Conservation (phyloP, 2,888 invertebrate species). For the Zaprionus obscuricornis region DNA sequence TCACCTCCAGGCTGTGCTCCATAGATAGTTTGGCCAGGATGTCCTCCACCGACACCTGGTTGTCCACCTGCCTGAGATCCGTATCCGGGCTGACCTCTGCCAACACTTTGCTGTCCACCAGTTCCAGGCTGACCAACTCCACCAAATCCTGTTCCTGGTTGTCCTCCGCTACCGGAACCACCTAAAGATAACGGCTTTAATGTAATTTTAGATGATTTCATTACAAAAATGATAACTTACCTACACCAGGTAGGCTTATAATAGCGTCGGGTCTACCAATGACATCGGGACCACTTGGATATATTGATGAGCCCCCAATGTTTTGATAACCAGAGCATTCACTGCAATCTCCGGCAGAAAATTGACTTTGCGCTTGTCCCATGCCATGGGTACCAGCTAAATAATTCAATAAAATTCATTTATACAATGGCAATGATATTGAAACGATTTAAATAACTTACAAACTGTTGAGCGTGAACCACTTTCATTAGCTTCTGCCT, state of each 20-base stretch:
- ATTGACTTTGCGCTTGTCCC: slow-evolving; percentile 95
- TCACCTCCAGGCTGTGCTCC: slow-evolving; percentile 3
- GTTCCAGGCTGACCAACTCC: slow-evolving; percentile 19
- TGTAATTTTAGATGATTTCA: neutral
- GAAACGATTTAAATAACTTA: too few species aligned
- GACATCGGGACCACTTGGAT: slow-evolving; percentile 6
- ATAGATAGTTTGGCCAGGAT: slow-evolving; percentile 18
- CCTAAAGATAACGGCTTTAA: neutral
- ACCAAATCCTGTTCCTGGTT: slow-evolving; percentile 8
- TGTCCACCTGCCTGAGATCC: slow-evolving; percentile 8
- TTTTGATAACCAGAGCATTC: slow-evolving; percentile 57
- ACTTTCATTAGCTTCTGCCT: slow-evolving; percentile 89
- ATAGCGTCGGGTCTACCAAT: slow-evolving; percentile 60
- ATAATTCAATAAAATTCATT: neutral
- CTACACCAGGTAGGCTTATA: slow-evolving; percentile 53
- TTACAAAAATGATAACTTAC: slow-evolving; percentile 19
- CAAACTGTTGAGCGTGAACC: slow-evolving; percentile 83
- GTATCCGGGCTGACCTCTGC: slow-evolving; percentile 8
- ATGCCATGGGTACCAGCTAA: slow-evolving; percentile 91
- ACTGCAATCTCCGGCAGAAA: slow-evolving; percentile 85
- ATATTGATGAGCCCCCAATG: neutral
- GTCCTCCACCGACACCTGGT: slow-evolving; percentile 17
- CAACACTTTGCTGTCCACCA: slow-evolving; percentile 15
- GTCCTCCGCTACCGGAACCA: slow-evolving; percentile 2
- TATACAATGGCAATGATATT: too few species aligned